These are phyloP conservation scores for Coptotermes formosanus DNA, from an alignment of 1,140 invertebrate genomes.

Conservation along the genomic window DNA sequence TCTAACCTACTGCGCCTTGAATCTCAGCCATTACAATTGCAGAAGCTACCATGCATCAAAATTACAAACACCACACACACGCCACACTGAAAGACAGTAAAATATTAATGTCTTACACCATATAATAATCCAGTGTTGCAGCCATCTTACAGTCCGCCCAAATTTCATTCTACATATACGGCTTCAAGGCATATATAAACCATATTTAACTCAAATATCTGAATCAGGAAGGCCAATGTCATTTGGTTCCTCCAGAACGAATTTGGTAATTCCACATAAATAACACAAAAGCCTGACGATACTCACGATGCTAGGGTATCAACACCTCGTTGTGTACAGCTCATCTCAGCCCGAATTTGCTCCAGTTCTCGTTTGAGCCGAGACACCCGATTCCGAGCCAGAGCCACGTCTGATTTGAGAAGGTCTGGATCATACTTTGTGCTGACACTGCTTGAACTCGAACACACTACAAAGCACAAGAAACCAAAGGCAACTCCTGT, in stretches of 20 bases:
- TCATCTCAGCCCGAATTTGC: constrained; percentile 88
- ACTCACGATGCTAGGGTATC: constrained; percentile 85
- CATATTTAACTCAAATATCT: not conserved
- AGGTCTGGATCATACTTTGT: constrained; percentile 94
- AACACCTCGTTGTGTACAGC: constrained; percentile 86
- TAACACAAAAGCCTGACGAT: constrained; percentile 19
- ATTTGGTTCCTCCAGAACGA: not conserved
- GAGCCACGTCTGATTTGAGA: constrained; percentile 85
- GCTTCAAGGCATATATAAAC: no score
- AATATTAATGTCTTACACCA: no score
- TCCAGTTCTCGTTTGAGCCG: constrained; percentile 86
- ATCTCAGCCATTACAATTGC: no score
- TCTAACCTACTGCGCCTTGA: no score
- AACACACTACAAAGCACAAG: constrained; percentile 69
- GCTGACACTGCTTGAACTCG: constrained; percentile 82
- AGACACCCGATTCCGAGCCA: constrained; percentile 84
- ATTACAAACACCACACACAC: no score
- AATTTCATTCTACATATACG: no score
- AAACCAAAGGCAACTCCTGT: no score
- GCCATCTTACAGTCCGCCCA: no score
- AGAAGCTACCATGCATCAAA: no score
- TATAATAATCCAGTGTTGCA: no score
- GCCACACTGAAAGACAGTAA: no score
- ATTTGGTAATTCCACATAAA: not conserved
- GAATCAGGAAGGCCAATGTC: not conserved